Evolutionary conservation across 2,113 vertebrate species (phyloP).

Genomic region (Spheniscus mendiculus): DNA sequence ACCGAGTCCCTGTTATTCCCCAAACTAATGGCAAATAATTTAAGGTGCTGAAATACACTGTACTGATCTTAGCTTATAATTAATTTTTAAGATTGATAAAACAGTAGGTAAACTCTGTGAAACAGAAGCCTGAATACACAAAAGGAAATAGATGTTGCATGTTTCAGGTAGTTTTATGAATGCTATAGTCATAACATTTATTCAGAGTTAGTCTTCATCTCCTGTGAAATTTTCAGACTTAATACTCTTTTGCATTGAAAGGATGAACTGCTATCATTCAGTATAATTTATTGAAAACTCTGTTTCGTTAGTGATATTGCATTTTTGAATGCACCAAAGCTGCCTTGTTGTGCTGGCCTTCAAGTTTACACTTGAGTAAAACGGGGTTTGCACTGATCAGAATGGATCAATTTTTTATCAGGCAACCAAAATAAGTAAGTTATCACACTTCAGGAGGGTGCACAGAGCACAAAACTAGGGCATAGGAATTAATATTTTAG

Average conservation of each 20-base stretch:
- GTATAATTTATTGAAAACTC: slow-evolving; percentile 42
- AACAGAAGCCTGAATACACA: not conserved
- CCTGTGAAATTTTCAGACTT: not conserved
- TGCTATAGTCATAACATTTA: not conserved
- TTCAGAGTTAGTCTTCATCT: not conserved
- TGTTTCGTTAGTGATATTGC: not conserved
- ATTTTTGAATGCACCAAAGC: not conserved
- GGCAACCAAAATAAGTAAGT: slow-evolving; percentile 65
- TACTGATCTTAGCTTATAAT: not conserved
- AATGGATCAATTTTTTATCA: slow-evolving; percentile 76
- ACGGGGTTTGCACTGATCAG: slow-evolving; percentile 37
- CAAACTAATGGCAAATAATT: not conserved
- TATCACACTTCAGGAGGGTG: not conserved
- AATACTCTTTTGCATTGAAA: not conserved
- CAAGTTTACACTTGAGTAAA: slow-evolving; percentile 49
- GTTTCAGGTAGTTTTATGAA: not conserved
- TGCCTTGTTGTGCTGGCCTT: not conserved
- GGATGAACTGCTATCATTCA: not conserved
- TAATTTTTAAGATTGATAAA: not conserved
- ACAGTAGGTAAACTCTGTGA: not conserved
- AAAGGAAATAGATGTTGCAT: not conserved
- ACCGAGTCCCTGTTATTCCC: not conserved
- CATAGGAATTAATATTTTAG: slow-evolving; percentile 72
- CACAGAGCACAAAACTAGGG: slow-evolving; percentile 51
- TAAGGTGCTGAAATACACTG: not conserved